phyloP scores from a whole-genome alignment of 1,140 invertebrate genomes.

The Pseudachorutes palmiensis region DNA sequence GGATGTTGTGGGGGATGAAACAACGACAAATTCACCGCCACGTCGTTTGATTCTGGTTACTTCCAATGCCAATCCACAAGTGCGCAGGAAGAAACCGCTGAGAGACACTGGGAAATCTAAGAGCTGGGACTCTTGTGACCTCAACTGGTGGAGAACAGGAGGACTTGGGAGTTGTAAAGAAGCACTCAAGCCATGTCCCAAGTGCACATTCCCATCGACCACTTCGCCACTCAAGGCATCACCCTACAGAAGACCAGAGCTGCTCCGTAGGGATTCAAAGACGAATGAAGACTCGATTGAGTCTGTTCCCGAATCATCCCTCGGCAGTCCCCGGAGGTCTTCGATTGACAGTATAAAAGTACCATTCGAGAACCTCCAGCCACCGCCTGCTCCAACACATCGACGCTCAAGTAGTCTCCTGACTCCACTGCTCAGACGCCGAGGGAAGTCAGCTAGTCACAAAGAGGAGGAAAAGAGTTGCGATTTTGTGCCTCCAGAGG shows the following conservation, averaged over 20 bases:
- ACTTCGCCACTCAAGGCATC: slow-evolving; percentile 22
- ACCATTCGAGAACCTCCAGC: neutral
- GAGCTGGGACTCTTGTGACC: slow-evolving; percentile 70
- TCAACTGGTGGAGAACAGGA: slow-evolving; percentile 28
- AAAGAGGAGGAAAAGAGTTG: slow-evolving; percentile 15
- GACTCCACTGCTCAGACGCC: slow-evolving; percentile 25
- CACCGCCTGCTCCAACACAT: slow-evolving; percentile 22
- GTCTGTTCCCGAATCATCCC: too few species aligned
- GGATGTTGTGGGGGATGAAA: slow-evolving; percentile 24
- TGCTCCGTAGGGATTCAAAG: too few species aligned
- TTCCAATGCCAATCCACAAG: slow-evolving; percentile 19
- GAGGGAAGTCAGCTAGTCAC: neutral
- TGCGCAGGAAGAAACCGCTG: slow-evolving; percentile 47
- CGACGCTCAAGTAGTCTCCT: slow-evolving; percentile 28
- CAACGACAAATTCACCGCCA: slow-evolving; percentile 37
- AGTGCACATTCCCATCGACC: slow-evolving; percentile 38
- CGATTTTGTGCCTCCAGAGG: slow-evolving; percentile 32
- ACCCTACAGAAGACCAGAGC: neutral
- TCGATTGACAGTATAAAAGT: too few species aligned
- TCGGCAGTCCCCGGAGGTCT: too few species aligned
- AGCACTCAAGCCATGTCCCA: slow-evolving; percentile 25
- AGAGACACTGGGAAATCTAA: slow-evolving; percentile 70
- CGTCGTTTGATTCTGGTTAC: neutral
- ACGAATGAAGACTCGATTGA: too few species aligned
- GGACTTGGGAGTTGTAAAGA: slow-evolving; percentile 28